Conservation (phyloP, 2,888 invertebrate species). For the Anorthoa munda region DNA sequence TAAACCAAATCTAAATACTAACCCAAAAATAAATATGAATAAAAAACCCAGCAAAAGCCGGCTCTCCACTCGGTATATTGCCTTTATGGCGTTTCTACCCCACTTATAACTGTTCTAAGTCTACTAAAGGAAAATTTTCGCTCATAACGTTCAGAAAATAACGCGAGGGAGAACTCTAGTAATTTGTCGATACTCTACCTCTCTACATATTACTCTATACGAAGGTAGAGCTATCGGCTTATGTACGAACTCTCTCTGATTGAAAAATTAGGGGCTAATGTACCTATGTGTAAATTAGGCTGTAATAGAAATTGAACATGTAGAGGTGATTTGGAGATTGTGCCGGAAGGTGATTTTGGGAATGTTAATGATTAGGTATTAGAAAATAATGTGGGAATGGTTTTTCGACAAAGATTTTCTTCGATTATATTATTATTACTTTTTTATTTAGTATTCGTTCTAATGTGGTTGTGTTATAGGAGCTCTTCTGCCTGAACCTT, state of each 20-base stretch:
- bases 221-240: conserved; percentile 38
- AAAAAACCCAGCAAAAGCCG: conserved; percentile 24
- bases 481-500: no score
- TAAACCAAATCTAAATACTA: conserved; percentile 9
- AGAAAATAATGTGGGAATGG: not conserved
- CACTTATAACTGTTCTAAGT: conserved; percentile 67
- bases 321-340: conserved; percentile 18
- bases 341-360: not conserved
- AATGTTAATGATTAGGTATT: not conserved
- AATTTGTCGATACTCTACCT: conserved; percentile 78
- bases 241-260: conserved; percentile 55
- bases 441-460: no score
- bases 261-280: conserved; percentile 67
- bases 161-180: conserved; percentile 74
- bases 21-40: conserved; percentile 7
- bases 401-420: no score
- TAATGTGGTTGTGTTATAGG: no score
- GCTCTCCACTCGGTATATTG: conserved; percentile 48
- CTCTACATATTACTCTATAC: conserved; percentile 57
- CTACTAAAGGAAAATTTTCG: conserved; percentile 75
- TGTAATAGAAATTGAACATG: conserved; percentile 42
- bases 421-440: no score
- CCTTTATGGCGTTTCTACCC: conserved; percentile 68
- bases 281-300: conserved; percentile 48
- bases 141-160: conserved; percentile 79